A percentile compares a stretch with the other conserved stretches of the same genome.
These are phyloP conservation scores for Triops longicaudatus DNA, from an alignment of 1,140 invertebrate species.

Conservation along the genomic window DNA sequence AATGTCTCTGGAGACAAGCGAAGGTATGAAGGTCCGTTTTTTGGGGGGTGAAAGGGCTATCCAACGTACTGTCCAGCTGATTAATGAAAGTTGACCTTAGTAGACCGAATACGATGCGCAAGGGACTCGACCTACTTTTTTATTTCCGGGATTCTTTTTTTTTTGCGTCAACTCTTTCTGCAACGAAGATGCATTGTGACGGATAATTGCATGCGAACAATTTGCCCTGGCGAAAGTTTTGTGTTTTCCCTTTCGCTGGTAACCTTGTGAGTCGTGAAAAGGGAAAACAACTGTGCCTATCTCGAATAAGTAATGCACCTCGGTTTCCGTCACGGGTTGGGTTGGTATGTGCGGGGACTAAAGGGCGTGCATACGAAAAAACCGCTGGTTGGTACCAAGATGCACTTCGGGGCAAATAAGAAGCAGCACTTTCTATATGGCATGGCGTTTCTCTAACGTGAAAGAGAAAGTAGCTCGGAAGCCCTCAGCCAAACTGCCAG, in stretches of 20 bases:
- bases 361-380: neutral
- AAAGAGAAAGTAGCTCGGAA: constrained; percentile 11
- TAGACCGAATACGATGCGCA: neutral
- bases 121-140: too few species aligned
- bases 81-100: neutral
- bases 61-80: neutral
- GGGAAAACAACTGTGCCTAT: neutral
- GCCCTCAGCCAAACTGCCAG: neutral
- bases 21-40: neutral
- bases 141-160: too few species aligned
- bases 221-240: neutral
- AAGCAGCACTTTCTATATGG: neutral
- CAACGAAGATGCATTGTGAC: neutral
- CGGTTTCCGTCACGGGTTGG: neutral
- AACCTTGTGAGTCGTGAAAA: neutral
- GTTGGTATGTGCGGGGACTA: neutral
- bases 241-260: neutral
- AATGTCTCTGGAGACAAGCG: neutral
- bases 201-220: neutral
- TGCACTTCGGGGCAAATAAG: neutral
- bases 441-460: neutral
- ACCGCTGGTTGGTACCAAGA: neutral
- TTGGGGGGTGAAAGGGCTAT: neutral
- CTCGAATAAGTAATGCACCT: neutral
- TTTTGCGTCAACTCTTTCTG: neutral